phyloP scores from a whole-genome alignment of 2,113 vertebrate species.

The Nannobrachium achirus region DNA sequence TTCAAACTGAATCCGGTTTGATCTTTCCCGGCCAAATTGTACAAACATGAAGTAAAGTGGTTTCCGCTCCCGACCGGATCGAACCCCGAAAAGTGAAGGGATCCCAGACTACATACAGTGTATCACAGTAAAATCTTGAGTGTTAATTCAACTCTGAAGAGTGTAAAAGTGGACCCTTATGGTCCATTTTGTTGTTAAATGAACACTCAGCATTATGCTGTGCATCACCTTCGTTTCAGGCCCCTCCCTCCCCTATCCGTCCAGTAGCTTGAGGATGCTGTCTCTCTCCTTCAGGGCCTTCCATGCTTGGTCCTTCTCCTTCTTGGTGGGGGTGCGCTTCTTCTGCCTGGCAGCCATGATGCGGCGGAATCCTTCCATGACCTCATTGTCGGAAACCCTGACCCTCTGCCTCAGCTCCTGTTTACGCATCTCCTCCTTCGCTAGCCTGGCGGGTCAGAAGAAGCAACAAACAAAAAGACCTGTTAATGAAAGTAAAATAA shows the following conservation, averaged over 20 bases:
- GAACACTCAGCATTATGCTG: too few relatives aligned
- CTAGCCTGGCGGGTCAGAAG: conserved; percentile 79
- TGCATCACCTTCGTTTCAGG: neutral
- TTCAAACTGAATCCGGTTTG: too few relatives aligned
- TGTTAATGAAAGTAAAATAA: too few relatives aligned
- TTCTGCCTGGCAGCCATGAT: conserved; percentile 99
- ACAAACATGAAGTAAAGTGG: too few relatives aligned
- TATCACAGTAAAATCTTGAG: too few relatives aligned
- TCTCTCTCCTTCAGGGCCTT: conserved; percentile 96
- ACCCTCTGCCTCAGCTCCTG: conserved; percentile 96
- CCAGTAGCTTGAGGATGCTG: conserved; percentile 94
- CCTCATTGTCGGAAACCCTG: conserved; percentile 94
- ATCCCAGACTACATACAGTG: too few relatives aligned
- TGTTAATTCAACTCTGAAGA: too few relatives aligned
- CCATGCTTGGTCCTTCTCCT: conserved; percentile 98
- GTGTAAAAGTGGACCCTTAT: too few relatives aligned
- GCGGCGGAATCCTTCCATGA: conserved; percentile 98
- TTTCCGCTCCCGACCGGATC: neutral
- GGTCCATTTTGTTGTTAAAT: too few relatives aligned
- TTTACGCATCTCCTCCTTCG: conserved; percentile 93
- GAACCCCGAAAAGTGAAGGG: too few relatives aligned
- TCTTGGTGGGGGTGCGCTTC: conserved; percentile 97
- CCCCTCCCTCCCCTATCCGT: conserved; percentile 75
- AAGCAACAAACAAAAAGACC: neutral
- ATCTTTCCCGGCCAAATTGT: too few relatives aligned